Conservation (phyloP, 2,797 vertebrate species). For the Siniperca obscura region DNA sequence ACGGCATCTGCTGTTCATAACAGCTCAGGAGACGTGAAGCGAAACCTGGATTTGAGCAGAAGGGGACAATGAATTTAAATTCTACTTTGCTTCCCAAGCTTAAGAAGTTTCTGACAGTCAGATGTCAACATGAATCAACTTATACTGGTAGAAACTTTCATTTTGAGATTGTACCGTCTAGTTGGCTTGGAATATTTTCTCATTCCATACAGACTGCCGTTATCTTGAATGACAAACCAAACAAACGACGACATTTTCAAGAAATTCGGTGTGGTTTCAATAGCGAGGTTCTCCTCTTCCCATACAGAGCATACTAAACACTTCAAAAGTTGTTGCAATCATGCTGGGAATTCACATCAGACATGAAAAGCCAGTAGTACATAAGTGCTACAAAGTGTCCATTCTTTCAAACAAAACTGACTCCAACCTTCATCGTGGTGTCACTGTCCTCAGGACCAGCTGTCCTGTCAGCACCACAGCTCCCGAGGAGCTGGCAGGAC, state of each 20-base stretch:
- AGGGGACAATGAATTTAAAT: neutral
- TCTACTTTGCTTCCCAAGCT: neutral
- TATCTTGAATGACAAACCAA: slow-evolving; percentile 1
- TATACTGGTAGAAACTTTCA: neutral
- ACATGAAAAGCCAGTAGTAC: neutral
- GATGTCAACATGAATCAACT: neutral
- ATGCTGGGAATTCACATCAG: neutral
- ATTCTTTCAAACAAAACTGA: neutral
- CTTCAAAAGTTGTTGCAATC: neutral
- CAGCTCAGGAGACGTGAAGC: slow-evolving; percentile 15
- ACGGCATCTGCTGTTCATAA: slow-evolving; percentile 37
- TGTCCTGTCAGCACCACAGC: neutral
- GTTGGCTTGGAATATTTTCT: neutral
- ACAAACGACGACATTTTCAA: neutral
- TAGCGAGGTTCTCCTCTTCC: neutral
- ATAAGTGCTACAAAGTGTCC: neutral
- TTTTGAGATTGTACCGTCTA: neutral
- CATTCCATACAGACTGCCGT: neutral
- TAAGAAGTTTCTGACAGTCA: neutral
- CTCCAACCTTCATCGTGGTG: neutral
- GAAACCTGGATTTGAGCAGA: slow-evolving; percentile 28
- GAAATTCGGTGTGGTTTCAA: neutral
- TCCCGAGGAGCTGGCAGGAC: no score
- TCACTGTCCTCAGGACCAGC: neutral
- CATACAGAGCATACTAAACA: neutral